phyloP scores from a whole-genome alignment of 2,797 vertebrate genomes.

The Myotis findleyi region DNA sequence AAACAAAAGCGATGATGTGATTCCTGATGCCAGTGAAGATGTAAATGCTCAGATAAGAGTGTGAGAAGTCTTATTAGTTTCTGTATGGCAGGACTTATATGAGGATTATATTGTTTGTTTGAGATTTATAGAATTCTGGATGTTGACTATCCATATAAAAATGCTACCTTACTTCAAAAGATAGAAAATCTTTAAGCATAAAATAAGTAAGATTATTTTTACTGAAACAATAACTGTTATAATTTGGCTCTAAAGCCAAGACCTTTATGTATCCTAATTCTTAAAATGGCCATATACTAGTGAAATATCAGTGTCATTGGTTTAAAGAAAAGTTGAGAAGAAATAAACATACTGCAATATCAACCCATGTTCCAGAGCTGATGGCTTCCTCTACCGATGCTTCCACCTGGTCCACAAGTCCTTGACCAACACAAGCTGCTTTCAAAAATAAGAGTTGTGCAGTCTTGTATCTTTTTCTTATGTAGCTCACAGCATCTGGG shows the following conservation, averaged over 20 bases:
- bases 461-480: constrained; percentile 95
- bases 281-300: neutral
- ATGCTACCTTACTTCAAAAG: neutral
- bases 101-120: neutral
- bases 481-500: constrained; percentile 93
- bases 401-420: constrained; percentile 96
- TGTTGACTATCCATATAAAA: neutral
- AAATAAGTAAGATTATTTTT: constrained; percentile 47
- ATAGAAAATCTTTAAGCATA: neutral
- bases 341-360: constrained; percentile 91
- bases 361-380: constrained; percentile 94
- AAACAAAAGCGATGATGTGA: neutral
- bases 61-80: neutral
- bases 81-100: neutral
- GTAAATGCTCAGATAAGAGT: neutral
- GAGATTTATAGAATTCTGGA: constrained; percentile 37
- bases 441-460: constrained; percentile 92
- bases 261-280: neutral
- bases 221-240: neutral
- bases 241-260: constrained; percentile 31
- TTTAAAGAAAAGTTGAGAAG: constrained; percentile 49
- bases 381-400: constrained; percentile 97
- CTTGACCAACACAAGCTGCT: constrained; percentile 92
- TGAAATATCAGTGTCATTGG: neutral
- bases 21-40: neutral